phyloP scores from a whole-genome alignment of 2,888 invertebrate genomes.

The Eupsilia transversa region DNA sequence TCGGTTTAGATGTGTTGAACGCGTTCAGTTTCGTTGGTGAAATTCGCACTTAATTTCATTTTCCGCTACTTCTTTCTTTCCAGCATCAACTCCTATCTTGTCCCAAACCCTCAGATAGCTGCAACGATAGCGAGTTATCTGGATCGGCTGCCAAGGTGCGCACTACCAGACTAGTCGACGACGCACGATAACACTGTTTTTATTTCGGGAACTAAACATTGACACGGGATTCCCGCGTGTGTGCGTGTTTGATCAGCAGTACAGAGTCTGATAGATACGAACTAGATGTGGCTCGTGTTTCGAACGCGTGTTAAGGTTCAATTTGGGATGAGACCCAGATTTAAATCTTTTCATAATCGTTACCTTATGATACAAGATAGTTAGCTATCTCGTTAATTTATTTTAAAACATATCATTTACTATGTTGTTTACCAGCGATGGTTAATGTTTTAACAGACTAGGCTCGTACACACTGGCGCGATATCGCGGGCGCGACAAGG shows the following conservation, averaged over 20 bases:
- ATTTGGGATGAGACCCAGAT: not conserved
- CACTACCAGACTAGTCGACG: conserved; percentile 83
- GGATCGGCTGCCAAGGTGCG: conserved; percentile 85
- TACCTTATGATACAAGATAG: too few species aligned
- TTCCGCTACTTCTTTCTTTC: not conserved
- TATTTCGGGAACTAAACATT: conserved; percentile 68
- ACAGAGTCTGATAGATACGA: not conserved
- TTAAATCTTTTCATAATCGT: not conserved
- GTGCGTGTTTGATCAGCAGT: conserved; percentile 15
- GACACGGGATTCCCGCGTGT: conserved; percentile 54
- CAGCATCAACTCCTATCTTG: conserved; percentile 33
- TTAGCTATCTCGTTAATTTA: not conserved
- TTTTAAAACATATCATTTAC: not conserved
- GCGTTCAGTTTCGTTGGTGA: too few species aligned
- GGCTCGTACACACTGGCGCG: too few species aligned
- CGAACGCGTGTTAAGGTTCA: not conserved
- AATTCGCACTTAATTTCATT: too few species aligned
- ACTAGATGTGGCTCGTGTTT: not conserved
- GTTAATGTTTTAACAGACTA: not conserved
- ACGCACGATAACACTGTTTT: conserved; percentile 80
- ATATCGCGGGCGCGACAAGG: too few species aligned
- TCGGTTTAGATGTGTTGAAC: too few species aligned
- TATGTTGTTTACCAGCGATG: not conserved
- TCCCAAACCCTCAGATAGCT: conserved; percentile 64
- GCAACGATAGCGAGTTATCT: conserved; percentile 73